Evolutionary conservation across 2,888 invertebrate genomes (phyloP).

Genomic region (Geotrupes spiniger): DNA sequence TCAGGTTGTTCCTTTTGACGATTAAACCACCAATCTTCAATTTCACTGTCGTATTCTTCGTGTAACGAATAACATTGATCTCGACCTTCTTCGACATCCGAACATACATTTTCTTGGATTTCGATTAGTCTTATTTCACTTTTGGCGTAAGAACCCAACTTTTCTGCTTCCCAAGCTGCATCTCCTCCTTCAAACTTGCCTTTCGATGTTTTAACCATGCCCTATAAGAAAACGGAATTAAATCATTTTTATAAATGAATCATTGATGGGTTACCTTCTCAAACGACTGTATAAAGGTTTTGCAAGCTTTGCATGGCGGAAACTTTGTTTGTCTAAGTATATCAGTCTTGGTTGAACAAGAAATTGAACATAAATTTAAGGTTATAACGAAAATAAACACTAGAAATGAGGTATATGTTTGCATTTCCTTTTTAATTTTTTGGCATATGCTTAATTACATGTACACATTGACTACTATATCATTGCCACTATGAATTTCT

Average conservation of each 20-base stretch:
- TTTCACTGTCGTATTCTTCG: constrained; percentile 74
- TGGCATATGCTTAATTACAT: too few species aligned
- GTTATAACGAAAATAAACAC: constrained; percentile 2
- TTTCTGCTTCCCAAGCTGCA: constrained; percentile 90
- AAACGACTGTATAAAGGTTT: constrained; percentile 71
- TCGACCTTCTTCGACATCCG: constrained; percentile 67
- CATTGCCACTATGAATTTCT: too few species aligned
- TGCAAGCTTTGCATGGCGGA: constrained; percentile 79
- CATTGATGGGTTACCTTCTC: constrained; percentile 52
- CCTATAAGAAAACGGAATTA: constrained; percentile 50
- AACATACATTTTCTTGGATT: constrained; percentile 84
- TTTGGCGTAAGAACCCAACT: constrained; percentile 74
- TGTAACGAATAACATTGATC: constrained; percentile 81
- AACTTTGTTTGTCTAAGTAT: constrained; percentile 52
- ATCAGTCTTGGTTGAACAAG: constrained; percentile 30
- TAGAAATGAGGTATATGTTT: background rate
- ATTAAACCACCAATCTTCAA: constrained; percentile 89
- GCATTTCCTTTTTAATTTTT: too few species aligned
- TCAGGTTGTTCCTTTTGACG: constrained; percentile 54
- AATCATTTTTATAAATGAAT: constrained; percentile 4
- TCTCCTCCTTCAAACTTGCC: constrained; percentile 93
- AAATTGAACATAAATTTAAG: constrained; percentile 1
- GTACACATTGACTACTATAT: too few species aligned
- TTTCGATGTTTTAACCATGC: constrained; percentile 76
- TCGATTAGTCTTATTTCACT: constrained; percentile 90